Conservation (phyloP, 2,888 invertebrate genomes). For the Perdita meconis region DNA sequence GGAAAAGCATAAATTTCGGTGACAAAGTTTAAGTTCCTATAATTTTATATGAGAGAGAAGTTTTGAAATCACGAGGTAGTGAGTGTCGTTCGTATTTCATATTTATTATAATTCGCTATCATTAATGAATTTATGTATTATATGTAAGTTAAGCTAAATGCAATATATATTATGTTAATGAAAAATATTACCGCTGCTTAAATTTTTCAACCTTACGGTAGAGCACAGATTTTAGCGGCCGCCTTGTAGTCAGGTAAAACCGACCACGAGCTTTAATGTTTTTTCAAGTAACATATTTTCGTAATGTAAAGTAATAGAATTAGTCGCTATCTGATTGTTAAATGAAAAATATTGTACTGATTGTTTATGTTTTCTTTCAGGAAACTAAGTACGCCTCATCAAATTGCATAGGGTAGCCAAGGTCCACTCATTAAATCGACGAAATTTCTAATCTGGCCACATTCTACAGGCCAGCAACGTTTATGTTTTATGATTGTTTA, state of each 20-base stretch:
- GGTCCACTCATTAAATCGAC: constrained; percentile 49
- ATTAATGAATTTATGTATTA: constrained; percentile 48
- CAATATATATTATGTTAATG: constrained; percentile 60
- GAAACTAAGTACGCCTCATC: constrained; percentile 50
- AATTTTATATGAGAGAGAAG: constrained; percentile 40
- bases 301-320: constrained; percentile 39
- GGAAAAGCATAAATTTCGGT: constrained; percentile 16
- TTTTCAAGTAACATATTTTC: constrained; percentile 36
- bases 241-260: constrained; percentile 48
- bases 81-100: constrained; percentile 42
- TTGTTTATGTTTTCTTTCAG: constrained; percentile 62
- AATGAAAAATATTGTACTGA: constrained; percentile 40
- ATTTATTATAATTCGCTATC: constrained; percentile 57
- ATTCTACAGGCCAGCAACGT: constrained; percentile 24
- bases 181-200: constrained; percentile 50
- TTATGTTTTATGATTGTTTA: constrained; percentile 36
- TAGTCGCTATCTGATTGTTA: constrained; percentile 22
- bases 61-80: constrained; percentile 30
- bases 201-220: constrained; percentile 51
- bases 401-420: constrained; percentile 58
- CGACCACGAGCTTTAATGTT: constrained; percentile 38
- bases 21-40: constrained; percentile 49
- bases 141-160: constrained; percentile 55
- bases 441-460: constrained; percentile 44
- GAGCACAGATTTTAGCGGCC: constrained; percentile 45